Evolutionary conservation across 1,140 invertebrate species (phyloP), one percentile per base, ranked within the genome.

Genomic region (Proctacanthus coquilletti): DNA sequence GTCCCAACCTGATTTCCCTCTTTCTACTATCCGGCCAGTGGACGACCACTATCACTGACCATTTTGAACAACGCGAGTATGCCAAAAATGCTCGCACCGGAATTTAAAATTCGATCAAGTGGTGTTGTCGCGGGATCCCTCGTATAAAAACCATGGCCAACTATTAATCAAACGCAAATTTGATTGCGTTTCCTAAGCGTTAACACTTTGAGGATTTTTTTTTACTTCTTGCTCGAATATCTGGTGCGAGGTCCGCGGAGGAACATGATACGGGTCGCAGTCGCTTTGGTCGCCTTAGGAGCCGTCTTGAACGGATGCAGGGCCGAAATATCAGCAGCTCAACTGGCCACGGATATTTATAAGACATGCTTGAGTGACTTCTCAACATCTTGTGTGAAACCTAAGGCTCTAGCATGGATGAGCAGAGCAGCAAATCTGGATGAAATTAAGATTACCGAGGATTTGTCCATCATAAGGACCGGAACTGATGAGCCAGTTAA

Each of bases 391-490:
- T 85, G 82, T 60, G 75, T 77, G 25, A 78, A 80, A 47, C 81
- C 81, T 8, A 81, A 79, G 56, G 69, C 82, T 11, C 52, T 84
- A 41, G 62, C 71, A 32, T 84, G 80, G 68, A 66, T 84, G 27
- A 75, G 70, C 42, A 61, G 69, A 17, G 76, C 75, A 3, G 59
- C 68, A 18, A 67, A 74, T 41, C 66, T 77, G 45, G 71, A 78
- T 21, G 71, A 72, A 47, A 72, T 85, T 39, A 69, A 68, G 13
- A 70, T 85, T 31, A 84, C 80, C 2, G 69, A 81, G 4, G 75
- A 83, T 45, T 59, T 85, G 27, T 64, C 72, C 3, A 66, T 85
- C 25, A 66, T 83, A 3, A 77, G 66, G 43, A 72, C 72, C 8
- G 60, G 58, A n/a, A 55, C 62, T 21, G 51, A 59, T 40, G 58